Evolutionary conservation across 2,113 vertebrate species (phyloP).

Genomic region (Orycteropus afer): DNA sequence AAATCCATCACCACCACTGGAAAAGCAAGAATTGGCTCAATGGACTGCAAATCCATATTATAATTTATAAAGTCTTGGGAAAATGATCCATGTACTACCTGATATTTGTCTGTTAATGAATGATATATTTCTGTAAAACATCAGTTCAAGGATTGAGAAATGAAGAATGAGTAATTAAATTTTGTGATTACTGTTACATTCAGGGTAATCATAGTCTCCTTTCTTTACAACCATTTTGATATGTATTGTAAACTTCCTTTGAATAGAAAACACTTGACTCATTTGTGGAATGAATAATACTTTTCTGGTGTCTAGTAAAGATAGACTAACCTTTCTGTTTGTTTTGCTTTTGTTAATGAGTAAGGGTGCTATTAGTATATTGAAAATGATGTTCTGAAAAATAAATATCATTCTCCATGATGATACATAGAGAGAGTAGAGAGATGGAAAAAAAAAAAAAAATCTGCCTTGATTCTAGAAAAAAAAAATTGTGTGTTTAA

Average conservation of each 20-base stretch:
- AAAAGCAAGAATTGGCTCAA: constrained; percentile 45
- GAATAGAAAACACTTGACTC: constrained; percentile 13
- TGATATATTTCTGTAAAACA: constrained; percentile 5
- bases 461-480: neutral
- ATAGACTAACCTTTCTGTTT: neutral
- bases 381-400: neutral
- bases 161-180: neutral
- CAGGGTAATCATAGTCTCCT: neutral
- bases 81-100: neutral
- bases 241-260: constrained; percentile 13
- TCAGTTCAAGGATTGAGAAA: neutral
- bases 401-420: neutral
- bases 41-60: neutral
- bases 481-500: neutral
- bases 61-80: neutral
- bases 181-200: constrained; percentile 2
- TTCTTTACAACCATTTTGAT: constrained; percentile 23
- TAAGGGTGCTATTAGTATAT: neutral
- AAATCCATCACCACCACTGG: neutral
- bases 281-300: neutral
- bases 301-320: constrained; percentile 29
- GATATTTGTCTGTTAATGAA: constrained; percentile 14
- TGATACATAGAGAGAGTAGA: constrained; percentile 12
- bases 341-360: neutral
- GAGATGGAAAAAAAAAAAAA: neutral